Evolutionary conservation across 2,888 invertebrate genomes (phyloP).

Genomic region (Melanchra persicariae): DNA sequence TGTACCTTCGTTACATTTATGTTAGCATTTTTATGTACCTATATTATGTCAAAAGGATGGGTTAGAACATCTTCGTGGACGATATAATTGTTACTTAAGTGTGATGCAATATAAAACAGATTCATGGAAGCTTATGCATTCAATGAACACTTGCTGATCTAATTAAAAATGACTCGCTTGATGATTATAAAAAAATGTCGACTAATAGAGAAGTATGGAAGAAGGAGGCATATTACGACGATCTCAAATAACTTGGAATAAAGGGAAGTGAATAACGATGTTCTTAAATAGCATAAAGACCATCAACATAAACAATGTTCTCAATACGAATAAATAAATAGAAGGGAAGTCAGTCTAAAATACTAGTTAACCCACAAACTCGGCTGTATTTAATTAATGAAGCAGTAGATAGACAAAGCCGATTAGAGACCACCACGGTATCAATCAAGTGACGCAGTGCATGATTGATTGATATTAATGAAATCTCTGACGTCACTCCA

Average conservation of each 20-base stretch:
- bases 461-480: conserved; percentile 58
- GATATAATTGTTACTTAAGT: neutral
- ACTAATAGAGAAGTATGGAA: neutral
- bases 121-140: neutral
- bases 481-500: conserved; percentile 51
- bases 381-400: conserved; percentile 49
- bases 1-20: neutral
- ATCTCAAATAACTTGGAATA: neutral
- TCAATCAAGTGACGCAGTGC: conserved; percentile 46
- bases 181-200: too few species aligned
- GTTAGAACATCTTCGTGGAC: neutral
- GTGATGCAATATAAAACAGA: neutral
- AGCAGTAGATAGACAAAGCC: conserved; percentile 35
- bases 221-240: neutral
- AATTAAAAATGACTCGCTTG: too few species aligned
- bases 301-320: neutral
- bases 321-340: neutral
- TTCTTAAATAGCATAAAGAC: neutral
- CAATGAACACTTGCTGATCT: neutral
- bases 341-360: neutral
- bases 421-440: conserved; percentile 52
- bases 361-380: conserved; percentile 20
- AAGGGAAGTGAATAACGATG: neutral
- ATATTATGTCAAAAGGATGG: neutral
- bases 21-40: neutral